A percentile compares a stretch with the other conserved stretches of the same genome.
These are phyloP conservation scores for Rhombomys opimus DNA, from an alignment of 2,113 vertebrate species.

Conservation along the genomic window DNA sequence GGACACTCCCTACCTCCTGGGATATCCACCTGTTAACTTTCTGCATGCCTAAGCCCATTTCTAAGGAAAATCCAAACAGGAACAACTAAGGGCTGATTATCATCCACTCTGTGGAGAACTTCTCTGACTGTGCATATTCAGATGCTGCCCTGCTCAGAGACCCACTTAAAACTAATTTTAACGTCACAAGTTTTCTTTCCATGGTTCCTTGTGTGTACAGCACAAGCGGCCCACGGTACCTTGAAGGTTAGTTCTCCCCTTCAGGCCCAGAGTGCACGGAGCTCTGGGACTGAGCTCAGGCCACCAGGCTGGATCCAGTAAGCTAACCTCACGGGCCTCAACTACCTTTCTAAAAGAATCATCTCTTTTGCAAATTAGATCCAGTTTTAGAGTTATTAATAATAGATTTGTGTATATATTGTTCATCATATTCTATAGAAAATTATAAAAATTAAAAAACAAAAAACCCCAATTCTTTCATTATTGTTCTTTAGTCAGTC, in stretches of 20 bases:
- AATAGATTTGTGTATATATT: not conserved
- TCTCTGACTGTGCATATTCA: not conserved
- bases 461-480: not conserved
- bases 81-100: not conserved
- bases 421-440: not conserved
- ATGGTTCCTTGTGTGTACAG: not conserved
- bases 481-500: not conserved
- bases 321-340: not conserved
- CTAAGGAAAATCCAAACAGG: not conserved
- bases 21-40: too few species aligned
- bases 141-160: not conserved
- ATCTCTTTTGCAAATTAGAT: not conserved
- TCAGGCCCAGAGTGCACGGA: too few species aligned
- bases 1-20: too few species aligned
- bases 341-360: not conserved
- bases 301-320: not conserved
- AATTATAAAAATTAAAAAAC: not conserved
- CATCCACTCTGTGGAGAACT: not conserved
- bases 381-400: not conserved
- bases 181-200: not conserved
- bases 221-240: not conserved
- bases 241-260: not conserved
- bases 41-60: not conserved
- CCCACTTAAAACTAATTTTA: not conserved
- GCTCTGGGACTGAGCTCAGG: not conserved